These are phyloP conservation scores for Romanomermis culicivorax DNA, from an alignment of 2,888 invertebrate species.

Conservation along the genomic window DNA sequence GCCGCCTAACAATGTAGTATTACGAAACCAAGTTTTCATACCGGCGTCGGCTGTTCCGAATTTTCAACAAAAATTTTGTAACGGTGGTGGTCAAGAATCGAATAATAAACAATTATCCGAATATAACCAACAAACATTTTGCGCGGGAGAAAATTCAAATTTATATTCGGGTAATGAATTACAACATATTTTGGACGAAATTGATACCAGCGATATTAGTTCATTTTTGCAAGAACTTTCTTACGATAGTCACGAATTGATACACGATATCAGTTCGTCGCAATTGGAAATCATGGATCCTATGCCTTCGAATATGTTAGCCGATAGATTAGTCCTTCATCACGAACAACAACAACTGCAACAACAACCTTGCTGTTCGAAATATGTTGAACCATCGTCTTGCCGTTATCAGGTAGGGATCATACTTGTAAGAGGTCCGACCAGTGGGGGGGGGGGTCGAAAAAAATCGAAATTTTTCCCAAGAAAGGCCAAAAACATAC, in stretches of 20 bases:
- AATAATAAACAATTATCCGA: too few relatives aligned
- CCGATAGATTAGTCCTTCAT: not conserved
- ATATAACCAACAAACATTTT: too few relatives aligned
- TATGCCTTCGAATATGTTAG: not conserved
- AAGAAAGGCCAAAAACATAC: too few relatives aligned
- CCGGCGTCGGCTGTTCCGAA: not conserved
- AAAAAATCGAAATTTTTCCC: too few relatives aligned
- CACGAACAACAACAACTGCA: not conserved
- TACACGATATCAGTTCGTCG: not conserved
- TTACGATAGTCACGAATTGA: not conserved
- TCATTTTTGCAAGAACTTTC: conserved; percentile 2
- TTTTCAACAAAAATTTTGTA: not conserved
- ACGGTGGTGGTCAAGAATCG: too few relatives aligned
- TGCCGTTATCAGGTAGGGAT: conserved; percentile 3
- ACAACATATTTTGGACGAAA: not conserved
- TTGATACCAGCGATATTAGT: not conserved
- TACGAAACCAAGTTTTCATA: not conserved
- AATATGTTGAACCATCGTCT: too few relatives aligned
- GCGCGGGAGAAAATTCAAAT: not conserved
- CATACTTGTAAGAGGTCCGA: too few relatives aligned
- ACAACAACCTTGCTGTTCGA: not conserved
- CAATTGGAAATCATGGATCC: not conserved
- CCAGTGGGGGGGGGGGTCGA: too few relatives aligned
- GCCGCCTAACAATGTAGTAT: not conserved
- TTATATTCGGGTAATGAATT: too few relatives aligned